Conservation (phyloP, 2,113 vertebrate genomes). For the Hydrolagus affinis region DNA sequence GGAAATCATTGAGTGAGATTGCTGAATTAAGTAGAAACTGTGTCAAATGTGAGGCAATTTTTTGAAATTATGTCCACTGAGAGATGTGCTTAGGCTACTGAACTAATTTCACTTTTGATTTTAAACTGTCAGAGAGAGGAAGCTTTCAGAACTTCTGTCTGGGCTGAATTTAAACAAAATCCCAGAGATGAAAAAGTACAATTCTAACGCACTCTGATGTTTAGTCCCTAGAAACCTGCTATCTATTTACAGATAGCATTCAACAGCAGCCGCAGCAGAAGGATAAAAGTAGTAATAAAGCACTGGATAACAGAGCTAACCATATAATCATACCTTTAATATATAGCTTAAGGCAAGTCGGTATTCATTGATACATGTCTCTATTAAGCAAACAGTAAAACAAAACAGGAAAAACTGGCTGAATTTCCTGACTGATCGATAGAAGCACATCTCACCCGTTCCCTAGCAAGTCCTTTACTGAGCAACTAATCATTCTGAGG, state of each 20-base stretch:
- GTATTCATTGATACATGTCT: neutral
- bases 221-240: neutral
- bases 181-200: neutral
- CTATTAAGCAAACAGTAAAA: neutral
- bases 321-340: neutral
- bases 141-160: neutral
- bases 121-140: neutral
- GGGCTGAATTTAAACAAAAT: neutral
- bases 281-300: neutral
- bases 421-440: too few species aligned
- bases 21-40: neutral
- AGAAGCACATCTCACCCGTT: too few species aligned
- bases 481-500: too few species aligned
- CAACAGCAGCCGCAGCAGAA: neutral
- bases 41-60: neutral
- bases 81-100: constrained; percentile 4
- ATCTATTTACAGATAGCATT: neutral
- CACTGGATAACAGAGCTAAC: neutral
- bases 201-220: neutral
- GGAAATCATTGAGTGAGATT: neutral
- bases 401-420: neutral
- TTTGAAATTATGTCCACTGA: neutral
- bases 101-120: neutral
- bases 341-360: neutral
- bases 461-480: too few species aligned